These are phyloP conservation scores for Sminthurides aquaticus DNA, from an alignment of 2,888 invertebrate genomes.

Conservation along the genomic window DNA sequence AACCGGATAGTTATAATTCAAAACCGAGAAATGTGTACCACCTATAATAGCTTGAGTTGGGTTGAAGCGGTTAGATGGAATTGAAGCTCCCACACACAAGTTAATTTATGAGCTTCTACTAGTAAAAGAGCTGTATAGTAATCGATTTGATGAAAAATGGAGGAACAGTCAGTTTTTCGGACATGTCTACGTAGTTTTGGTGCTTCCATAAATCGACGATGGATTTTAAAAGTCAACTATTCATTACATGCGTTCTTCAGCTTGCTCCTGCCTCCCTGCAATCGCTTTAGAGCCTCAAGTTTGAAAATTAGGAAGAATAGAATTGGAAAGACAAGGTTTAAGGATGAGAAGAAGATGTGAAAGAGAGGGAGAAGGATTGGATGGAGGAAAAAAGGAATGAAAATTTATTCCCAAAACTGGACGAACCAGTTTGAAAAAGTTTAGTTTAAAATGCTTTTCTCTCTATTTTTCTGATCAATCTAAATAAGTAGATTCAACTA, in stretches of 20 bases:
- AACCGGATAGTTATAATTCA: no score
- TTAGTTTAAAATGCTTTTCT: slow-evolving; percentile 30
- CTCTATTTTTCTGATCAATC: slow-evolving; percentile 41
- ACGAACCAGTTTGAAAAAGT: slow-evolving; percentile 41
- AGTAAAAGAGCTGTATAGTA: no score
- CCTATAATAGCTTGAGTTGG: no score
- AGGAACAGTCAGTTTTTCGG: neutral
- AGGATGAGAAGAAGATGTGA: slow-evolving; percentile 8
- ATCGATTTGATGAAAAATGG: neutral
- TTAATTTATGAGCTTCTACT: neutral
- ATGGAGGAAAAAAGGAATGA: slow-evolving; percentile 30
- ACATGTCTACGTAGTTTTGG: neutral
- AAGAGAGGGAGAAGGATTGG: slow-evolving; percentile 17
- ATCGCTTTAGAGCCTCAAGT: no score
- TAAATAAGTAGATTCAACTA: slow-evolving; percentile 27
- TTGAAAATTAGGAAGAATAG: neutral
- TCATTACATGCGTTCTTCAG: no score
- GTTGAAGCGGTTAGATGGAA: no score
- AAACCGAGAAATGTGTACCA: no score
- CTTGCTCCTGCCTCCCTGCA: neutral
- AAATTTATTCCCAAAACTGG: slow-evolving; percentile 44
- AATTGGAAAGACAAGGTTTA: slow-evolving; percentile 7
- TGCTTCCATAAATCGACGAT: neutral
- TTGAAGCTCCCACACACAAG: no score
- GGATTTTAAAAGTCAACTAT: neutral